Conservation (phyloP, 1,140 invertebrate genomes). For the Heliconius melpomene region DNA sequence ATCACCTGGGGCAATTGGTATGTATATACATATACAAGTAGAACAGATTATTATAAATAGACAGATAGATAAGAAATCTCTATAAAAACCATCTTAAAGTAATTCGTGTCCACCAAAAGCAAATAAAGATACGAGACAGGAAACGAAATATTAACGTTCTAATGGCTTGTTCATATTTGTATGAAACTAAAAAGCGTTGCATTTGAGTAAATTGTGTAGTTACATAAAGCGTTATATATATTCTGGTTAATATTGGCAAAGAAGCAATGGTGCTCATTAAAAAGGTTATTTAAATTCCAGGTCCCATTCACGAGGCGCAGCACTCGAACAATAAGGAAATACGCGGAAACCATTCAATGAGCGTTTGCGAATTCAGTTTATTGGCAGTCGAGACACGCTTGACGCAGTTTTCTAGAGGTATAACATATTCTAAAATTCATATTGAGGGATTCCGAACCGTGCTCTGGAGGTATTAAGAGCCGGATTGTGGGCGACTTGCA, state of each 20-base stretch:
- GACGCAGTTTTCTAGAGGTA: constrained; percentile 61
- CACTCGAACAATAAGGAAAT: constrained; percentile 75
- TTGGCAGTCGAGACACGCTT: constrained; percentile 65
- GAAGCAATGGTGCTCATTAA: constrained; percentile 49
- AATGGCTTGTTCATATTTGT: not conserved
- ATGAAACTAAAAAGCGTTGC: not conserved
- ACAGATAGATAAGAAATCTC: constrained; percentile 11
- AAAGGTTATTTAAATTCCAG: constrained; percentile 69
- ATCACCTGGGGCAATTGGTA: not conserved
- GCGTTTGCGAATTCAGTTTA: constrained; percentile 71
- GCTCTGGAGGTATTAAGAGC: constrained; percentile 48
- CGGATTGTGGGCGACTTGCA: constrained; percentile 44
- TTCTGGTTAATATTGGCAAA: not conserved
- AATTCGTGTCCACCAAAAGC: not conserved
- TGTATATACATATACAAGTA: not conserved
- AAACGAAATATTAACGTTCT: not conserved
- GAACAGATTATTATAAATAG: not conserved
- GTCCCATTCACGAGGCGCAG: constrained; percentile 67
- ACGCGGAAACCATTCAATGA: constrained; percentile 73
- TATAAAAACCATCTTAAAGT: constrained; percentile 18
- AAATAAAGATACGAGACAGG: constrained; percentile 6
- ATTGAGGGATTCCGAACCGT: constrained; percentile 52
- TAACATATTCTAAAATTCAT: constrained; percentile 38
- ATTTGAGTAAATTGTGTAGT: not conserved
- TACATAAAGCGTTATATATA: constrained; percentile 3